Evolutionary conservation across 2,888 invertebrate genomes (phyloP).

Genomic region (Zygothrica quintamaculata): DNA sequence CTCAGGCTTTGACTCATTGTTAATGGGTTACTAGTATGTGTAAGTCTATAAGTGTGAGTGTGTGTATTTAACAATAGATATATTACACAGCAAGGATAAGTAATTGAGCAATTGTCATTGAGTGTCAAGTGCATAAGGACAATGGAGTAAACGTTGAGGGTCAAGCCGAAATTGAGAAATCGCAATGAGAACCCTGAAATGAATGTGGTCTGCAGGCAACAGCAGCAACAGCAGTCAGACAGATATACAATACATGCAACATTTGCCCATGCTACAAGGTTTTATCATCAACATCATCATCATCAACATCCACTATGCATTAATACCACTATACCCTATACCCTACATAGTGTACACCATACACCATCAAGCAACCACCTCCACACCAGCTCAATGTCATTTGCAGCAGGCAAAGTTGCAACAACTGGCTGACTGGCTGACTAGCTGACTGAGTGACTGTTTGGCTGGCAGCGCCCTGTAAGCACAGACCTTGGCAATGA

Average conservation of each 20-base stretch:
- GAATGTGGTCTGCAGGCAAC: constrained; percentile 47
- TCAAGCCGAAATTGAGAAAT: constrained; percentile 29
- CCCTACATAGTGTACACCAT: no score
- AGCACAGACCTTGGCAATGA: constrained; percentile 55
- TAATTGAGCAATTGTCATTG: constrained; percentile 36
- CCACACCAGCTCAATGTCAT: constrained; percentile 61
- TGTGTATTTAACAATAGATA: no score
- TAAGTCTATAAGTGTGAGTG: no score
- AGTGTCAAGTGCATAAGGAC: constrained; percentile 26
- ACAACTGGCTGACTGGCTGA: constrained; percentile 36
- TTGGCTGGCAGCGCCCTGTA: constrained; percentile 27
- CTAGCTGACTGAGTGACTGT: no score
- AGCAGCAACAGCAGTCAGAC: constrained; percentile 30
- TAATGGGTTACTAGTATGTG: no score
- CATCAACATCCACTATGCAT: neutral
- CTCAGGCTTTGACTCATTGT: no score
- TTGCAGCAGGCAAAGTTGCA: constrained; percentile 51
- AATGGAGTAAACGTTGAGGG: constrained; percentile 26
- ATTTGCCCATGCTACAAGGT: neutral
- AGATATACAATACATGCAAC: no score
- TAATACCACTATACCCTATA: no score
- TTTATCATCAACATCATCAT: constrained; percentile 4
- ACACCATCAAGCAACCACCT: neutral
- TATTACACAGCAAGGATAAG: constrained; percentile 6
- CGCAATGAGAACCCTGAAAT: constrained; percentile 56